Evolutionary conservation across 2,113 vertebrate genomes (phyloP), one percentile per base, ranked within the genome.

Genomic region (Anguilla japonica): DNA sequence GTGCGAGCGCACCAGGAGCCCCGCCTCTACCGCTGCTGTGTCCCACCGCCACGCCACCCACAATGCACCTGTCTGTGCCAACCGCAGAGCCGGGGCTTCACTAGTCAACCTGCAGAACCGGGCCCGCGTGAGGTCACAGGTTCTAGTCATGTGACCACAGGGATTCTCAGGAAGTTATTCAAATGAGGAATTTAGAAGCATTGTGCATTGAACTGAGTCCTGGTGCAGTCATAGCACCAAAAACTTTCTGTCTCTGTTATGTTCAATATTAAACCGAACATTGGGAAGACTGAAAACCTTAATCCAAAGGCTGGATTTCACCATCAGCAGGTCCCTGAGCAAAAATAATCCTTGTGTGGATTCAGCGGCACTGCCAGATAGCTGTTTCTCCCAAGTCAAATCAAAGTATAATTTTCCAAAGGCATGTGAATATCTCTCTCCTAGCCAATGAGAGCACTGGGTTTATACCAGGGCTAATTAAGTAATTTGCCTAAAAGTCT

Each of bases 391-490:
- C 41, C 67, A 79, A 22, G 75, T 6, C n/a, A 85, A 85, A 85
- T 34, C 43, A 29, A 79, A 46, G 71, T 39, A 5, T 84, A 9
- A 2, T 46, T 22, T 43, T 50, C 79, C 82, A 83, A 11, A 83
- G 16, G 26, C 50, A 57, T 29, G 50, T 14, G 26, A 14, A 57
- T 53, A 34, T 29, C 39, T 26, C 39, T n/a, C 41, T 50, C 34
- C 46, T 53, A 56, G 26, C 78, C 71, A 43, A 41, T 26, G 78
- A 79, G 53, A 83, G 43, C 87, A 71, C 67, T 75, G 15, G 56
- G 79, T 88, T 83, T 82, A 86, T 34, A 41, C 75, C 71, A 8
- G 26, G 83, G 71, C 41, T 75, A 84, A 60, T 86, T 86, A 83
- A 26, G 29, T 81, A 86, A 71, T 86, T 84, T 83, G 53, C 78